Evolutionary conservation across 2,888 invertebrate species (phyloP).

Genomic region (Tipula unca): DNA sequence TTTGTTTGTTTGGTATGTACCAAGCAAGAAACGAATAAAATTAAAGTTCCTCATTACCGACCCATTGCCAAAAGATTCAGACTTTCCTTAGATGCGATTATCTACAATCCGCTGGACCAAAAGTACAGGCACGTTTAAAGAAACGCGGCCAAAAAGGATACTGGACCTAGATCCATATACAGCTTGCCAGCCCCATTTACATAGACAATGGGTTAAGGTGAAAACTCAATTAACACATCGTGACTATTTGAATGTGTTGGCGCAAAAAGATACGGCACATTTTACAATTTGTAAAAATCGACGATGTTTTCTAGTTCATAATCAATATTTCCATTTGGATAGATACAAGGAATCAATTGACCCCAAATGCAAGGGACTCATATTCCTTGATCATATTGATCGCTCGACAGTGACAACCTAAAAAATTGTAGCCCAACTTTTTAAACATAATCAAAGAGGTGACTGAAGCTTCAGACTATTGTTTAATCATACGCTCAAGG

Average conservation of each 20-base stretch:
- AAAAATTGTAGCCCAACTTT: slow-evolving; percentile 63
- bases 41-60: slow-evolving; percentile 81
- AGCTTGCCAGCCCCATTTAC: slow-evolving; percentile 75
- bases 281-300: slow-evolving; percentile 91
- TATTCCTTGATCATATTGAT: slow-evolving; percentile 89
- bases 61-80: slow-evolving; percentile 49
- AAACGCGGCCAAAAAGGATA: slow-evolving; percentile 92
- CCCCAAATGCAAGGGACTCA: slow-evolving; percentile 83
- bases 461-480: slow-evolving; percentile 86
- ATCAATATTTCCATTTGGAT: slow-evolving; percentile 97
- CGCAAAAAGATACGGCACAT: slow-evolving; percentile 86
- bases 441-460: slow-evolving; percentile 82
- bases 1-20: too few species aligned
- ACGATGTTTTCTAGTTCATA: slow-evolving; percentile 91
- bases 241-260: slow-evolving; percentile 83
- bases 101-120: slow-evolving; percentile 79
- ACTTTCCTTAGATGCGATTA: slow-evolving; percentile 95
- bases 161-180: slow-evolving; percentile 87
- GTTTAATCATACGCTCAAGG: slow-evolving; percentile 89
- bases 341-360: slow-evolving; percentile 89
- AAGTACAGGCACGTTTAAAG: slow-evolving; percentile 81
- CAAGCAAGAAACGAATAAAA: slow-evolving; percentile 88
- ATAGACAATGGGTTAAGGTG: slow-evolving; percentile 89
- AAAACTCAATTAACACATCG: slow-evolving; percentile 87
- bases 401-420: slow-evolving; percentile 58